These are phyloP conservation scores for Macrostomum lignano DNA, from an alignment of 1,140 invertebrate species.

Conservation along the genomic window DNA sequence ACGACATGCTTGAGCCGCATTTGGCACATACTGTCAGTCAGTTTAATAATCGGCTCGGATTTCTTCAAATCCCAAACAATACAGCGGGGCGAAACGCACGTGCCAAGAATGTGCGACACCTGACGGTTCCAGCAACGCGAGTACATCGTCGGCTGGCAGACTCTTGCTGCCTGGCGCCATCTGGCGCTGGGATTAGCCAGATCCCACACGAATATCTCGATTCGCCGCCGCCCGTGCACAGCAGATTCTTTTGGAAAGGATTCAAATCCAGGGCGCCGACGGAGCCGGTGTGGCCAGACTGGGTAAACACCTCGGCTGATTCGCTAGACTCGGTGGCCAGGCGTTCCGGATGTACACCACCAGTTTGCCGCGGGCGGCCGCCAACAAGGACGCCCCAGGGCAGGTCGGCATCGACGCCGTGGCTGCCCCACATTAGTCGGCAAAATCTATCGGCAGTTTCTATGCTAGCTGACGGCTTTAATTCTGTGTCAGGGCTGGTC, in stretches of 20 bases:
- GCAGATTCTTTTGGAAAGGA: constrained; percentile 41
- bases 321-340: constrained; percentile 22
- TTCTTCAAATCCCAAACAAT: constrained; percentile 79
- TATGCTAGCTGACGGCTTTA: not conserved
- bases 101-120: constrained; percentile 74
- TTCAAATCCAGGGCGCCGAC: constrained; percentile 69
- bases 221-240: constrained; percentile 60
- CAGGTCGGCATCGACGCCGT: constrained; percentile 29
- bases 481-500: not conserved
- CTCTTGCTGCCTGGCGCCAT: constrained; percentile 58
- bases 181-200: constrained; percentile 55
- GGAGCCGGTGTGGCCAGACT: constrained; percentile 40
- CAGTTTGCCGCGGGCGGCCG: constrained; percentile 55
- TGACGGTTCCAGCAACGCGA: constrained; percentile 73
- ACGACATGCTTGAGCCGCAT: constrained; percentile 39
- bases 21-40: constrained; percentile 41
- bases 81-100: constrained; percentile 58
- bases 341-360: constrained; percentile 52
- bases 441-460: too few species aligned
- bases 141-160: constrained; percentile 58
- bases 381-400: constrained; percentile 48
- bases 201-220: constrained; percentile 87
- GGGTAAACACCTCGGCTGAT: constrained; percentile 20
- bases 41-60: constrained; percentile 78
- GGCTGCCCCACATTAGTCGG: constrained; percentile 55